phyloP scores from a whole-genome alignment of 1,140 invertebrate species.

The Physella acuta region DNA sequence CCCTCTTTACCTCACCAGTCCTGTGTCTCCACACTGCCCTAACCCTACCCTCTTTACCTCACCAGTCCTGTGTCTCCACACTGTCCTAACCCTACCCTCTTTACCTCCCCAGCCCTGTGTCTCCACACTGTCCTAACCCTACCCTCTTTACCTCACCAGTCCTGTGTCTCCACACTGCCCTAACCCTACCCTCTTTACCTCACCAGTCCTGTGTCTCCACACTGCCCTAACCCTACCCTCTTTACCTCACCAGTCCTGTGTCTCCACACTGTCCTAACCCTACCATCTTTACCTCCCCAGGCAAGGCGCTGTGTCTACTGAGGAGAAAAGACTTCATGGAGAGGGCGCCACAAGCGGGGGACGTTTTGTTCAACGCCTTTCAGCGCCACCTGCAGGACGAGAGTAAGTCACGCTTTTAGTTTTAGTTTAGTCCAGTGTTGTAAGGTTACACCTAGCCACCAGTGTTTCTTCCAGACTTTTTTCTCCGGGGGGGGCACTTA shows the following conservation, averaged over 20 bases:
- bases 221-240: background rate
- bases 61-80: background rate
- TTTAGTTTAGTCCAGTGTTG: no score
- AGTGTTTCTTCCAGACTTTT: no score
- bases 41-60: no score
- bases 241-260: background rate
- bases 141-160: no score
- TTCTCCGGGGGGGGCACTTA: no score
- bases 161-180: background rate
- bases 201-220: background rate
- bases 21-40: background rate
- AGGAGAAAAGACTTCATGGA: conserved; percentile 87
- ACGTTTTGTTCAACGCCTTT: conserved; percentile 89
- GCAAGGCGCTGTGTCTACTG: conserved; percentile 85
- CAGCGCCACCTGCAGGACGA: conserved; percentile 79
- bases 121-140: background rate
- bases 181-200: background rate
- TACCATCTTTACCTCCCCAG: conserved; percentile 58
- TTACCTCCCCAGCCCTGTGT: background rate
- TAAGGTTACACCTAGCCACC: no score
- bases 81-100: no score
- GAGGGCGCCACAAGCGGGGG: conserved; percentile 85
- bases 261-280: background rate
- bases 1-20: background rate
- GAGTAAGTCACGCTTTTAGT: no score